These are phyloP conservation scores for Natrix natrix DNA, from an alignment of 2,797 vertebrate species.

Conservation along the genomic window DNA sequence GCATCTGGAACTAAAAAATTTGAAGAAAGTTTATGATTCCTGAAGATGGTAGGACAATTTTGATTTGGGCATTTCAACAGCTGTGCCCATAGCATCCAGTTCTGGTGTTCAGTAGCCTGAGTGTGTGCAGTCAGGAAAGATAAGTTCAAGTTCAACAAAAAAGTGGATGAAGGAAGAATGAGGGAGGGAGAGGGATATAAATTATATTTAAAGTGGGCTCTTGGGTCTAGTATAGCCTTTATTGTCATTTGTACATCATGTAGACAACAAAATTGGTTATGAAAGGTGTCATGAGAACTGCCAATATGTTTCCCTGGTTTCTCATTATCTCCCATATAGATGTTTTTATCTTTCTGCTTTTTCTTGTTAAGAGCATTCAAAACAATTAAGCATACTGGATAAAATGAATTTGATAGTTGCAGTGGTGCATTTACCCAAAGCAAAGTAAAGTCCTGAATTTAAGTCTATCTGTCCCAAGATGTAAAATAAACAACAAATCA, in stretches of 20 bases:
- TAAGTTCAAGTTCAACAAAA: background rate
- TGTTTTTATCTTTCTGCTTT: background rate
- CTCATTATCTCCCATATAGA: background rate
- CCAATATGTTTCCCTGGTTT: background rate
- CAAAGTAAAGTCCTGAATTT: background rate
- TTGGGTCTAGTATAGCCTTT: background rate
- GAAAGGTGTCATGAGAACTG: background rate
- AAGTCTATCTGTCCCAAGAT: background rate
- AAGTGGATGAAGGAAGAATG: background rate
- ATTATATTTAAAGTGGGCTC: background rate
- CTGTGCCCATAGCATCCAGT: background rate
- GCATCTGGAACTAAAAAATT: background rate
- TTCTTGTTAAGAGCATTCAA: background rate
- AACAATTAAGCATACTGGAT: background rate
- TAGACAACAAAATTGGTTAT: too few species aligned
- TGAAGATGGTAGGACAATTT: background rate
- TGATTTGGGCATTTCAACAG: background rate
- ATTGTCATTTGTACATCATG: too few species aligned
- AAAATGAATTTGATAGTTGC: background rate
- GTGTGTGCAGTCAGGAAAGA: background rate
- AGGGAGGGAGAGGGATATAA: background rate
- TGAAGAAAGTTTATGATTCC: background rate
- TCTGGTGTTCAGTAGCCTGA: background rate
- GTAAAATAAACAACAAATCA: background rate
- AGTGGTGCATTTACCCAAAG: background rate